Conservation (phyloP, 1,140 invertebrate genomes). For the Ylistrum balloti region DNA sequence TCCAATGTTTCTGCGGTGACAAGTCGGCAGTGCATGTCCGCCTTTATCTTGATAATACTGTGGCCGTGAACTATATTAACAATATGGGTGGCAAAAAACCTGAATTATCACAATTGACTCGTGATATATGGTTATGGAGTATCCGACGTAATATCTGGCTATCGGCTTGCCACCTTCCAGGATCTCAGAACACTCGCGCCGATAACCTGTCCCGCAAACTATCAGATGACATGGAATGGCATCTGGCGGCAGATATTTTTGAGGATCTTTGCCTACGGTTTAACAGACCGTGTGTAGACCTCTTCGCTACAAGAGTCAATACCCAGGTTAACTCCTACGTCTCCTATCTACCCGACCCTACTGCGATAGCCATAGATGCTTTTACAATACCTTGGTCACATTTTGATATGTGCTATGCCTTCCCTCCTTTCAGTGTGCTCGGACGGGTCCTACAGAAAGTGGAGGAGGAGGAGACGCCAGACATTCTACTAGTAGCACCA, state of each 20-base stretch:
- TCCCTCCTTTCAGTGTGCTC: too few species aligned
- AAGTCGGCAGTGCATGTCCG: conserved; percentile 50
- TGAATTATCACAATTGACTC: too few species aligned
- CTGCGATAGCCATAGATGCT: conserved; percentile 58
- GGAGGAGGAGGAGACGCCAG: too few species aligned
- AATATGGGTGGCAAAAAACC: too few species aligned
- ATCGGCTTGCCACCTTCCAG: conserved; percentile 60
- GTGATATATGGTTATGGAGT: too few species aligned
- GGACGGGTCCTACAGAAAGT: too few species aligned
- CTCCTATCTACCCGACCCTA: conserved; percentile 51
- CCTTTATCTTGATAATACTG: conserved; percentile 58
- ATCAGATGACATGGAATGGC: conserved; percentile 61
- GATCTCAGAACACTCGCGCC: conserved; percentile 52
- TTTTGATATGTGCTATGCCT: too few species aligned
- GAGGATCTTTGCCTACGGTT: conserved; percentile 9
- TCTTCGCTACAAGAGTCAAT: conserved; percentile 66
- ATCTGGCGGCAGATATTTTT: conserved; percentile 48
- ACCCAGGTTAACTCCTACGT: conserved; percentile 53
- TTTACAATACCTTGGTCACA: too few species aligned
- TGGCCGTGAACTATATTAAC: conserved; percentile 57
- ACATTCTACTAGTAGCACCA: background rate
- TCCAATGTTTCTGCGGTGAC: conserved; percentile 49
- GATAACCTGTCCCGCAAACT: conserved; percentile 51
- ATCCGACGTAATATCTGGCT: conserved; percentile 46
- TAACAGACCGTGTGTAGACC: conserved; percentile 50